phyloP scores from a whole-genome alignment of 2,113 vertebrate genomes.

The Nematolebias whitei region DNA sequence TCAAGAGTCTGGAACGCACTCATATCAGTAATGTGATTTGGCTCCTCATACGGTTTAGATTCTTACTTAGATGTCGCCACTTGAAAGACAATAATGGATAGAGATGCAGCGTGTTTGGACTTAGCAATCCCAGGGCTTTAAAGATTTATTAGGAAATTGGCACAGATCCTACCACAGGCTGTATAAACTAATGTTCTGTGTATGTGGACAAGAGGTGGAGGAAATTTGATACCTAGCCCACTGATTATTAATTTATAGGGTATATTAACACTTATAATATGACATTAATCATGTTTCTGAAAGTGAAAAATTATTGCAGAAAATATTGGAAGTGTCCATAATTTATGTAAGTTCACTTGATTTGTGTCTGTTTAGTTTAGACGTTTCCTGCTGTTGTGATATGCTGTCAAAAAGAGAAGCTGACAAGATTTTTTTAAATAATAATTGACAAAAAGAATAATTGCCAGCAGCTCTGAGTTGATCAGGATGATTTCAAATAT shows the following conservation, averaged over 20 bases:
- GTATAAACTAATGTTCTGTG: constrained; percentile 14
- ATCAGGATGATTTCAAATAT: too few species aligned
- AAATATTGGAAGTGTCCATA: not conserved
- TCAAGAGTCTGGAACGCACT: constrained; percentile 14
- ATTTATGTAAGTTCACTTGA: not conserved
- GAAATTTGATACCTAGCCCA: constrained; percentile 20
- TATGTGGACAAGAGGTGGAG: constrained; percentile 19
- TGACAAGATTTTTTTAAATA: not conserved
- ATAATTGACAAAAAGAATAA: not conserved
- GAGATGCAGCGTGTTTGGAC: constrained; percentile 16
- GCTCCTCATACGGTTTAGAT: constrained; percentile 29
- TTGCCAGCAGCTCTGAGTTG: not conserved
- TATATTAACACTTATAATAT: constrained; percentile 33
- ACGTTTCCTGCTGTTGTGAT: not conserved
- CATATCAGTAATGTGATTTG: constrained; percentile 25
- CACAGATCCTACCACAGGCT: constrained; percentile 20
- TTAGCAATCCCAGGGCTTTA: constrained; percentile 30
- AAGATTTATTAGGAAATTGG: constrained; percentile 47
- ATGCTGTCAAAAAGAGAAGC: not conserved
- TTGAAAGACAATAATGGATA: constrained; percentile 40
- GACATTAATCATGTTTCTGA: constrained; percentile 19
- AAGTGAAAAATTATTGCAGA: constrained; percentile 13
- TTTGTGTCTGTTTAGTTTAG: not conserved
- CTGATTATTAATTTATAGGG: constrained; percentile 45
- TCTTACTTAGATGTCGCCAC: constrained; percentile 9